A percentile compares a stretch with the other conserved stretches of the same genome.
These are phyloP conservation scores for Sceloporus undulatus DNA, from an alignment of 2,113 vertebrate species.

Conservation along the genomic window DNA sequence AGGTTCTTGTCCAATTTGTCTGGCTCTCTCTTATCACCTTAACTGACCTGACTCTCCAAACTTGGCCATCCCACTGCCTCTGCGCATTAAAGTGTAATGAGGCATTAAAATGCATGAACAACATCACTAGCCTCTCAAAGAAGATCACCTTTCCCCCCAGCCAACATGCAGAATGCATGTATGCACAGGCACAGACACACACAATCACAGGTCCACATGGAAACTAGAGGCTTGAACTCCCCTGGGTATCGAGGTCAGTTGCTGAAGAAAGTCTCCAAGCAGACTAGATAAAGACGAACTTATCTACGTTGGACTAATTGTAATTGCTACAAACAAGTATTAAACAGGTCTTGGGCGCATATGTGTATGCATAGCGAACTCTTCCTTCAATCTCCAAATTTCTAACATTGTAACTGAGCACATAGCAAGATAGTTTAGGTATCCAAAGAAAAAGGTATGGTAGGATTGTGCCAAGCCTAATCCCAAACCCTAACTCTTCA, in stretches of 20 bases:
- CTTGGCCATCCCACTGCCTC: neutral
- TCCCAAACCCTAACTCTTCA: no score
- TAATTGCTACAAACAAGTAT: no score
- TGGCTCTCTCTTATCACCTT: fast-evolving
- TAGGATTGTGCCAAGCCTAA: no score
- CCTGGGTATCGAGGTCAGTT: neutral
- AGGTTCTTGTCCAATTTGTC: constrained; percentile 4
- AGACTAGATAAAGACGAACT: neutral
- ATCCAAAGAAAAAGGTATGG: no score
- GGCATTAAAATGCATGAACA: neutral
- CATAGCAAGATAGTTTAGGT: no score
- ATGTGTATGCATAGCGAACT: no score
- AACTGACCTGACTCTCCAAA: neutral
- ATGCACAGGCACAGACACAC: neutral
- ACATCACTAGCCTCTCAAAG: neutral
- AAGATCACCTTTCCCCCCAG: constrained; percentile 1
- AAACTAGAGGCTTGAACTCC: neutral
- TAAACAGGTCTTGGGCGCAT: no score
- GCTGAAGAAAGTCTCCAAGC: neutral
- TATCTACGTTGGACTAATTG: neutral
- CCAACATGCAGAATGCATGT: neutral
- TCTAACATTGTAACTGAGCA: no score
- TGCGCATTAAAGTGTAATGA: constrained; percentile 18
- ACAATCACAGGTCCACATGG: neutral
- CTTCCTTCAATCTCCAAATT: no score